Percentiles rank a stretch among this genome's conserved stretches.
These are phyloP conservation scores for Synanthedon myopaeformis DNA, from an alignment of 2,888 invertebrate species.

Conservation along the genomic window DNA sequence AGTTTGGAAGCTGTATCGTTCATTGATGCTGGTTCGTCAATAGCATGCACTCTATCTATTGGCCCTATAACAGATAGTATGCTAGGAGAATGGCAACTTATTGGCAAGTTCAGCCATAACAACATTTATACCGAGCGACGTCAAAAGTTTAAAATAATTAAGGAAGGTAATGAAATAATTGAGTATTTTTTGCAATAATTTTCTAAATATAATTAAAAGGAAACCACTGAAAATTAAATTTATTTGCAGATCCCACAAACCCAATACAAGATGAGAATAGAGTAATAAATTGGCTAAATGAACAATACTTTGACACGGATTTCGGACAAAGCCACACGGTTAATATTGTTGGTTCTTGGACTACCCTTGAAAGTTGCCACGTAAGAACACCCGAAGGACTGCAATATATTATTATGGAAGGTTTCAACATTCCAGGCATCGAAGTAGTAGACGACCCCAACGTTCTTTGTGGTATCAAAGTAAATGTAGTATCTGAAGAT, in stretches of 20 bases:
- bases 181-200: not conserved
- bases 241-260: conserved; percentile 6
- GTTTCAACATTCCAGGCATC: conserved; percentile 23
- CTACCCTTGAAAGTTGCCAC: conserved; percentile 28
- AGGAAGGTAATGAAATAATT: conserved; percentile 21
- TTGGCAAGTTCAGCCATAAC: conserved; percentile 25
- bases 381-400: conserved; percentile 29
- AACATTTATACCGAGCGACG: conserved; percentile 17
- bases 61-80: conserved; percentile 18
- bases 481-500: conserved; percentile 24
- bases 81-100: conserved; percentile 25
- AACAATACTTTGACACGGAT: conserved; percentile 3
- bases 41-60: conserved; percentile 17
- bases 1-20: conserved; percentile 14
- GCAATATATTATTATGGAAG: conserved; percentile 23
- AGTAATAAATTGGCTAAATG: conserved; percentile 4
- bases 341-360: conserved; percentile 12
- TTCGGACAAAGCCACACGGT: conserved; percentile 16
- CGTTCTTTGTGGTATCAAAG: conserved; percentile 28
- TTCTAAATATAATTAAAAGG: not conserved
- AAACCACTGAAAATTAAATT: not conserved
- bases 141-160: conserved; percentile 15
- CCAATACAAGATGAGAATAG: conserved; percentile 6
- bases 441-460: conserved; percentile 16
- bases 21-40: conserved; percentile 3